Base-by-base conservation (phyloP, 2,888 invertebrate species). In the Cheilosia grossa region DNA sequence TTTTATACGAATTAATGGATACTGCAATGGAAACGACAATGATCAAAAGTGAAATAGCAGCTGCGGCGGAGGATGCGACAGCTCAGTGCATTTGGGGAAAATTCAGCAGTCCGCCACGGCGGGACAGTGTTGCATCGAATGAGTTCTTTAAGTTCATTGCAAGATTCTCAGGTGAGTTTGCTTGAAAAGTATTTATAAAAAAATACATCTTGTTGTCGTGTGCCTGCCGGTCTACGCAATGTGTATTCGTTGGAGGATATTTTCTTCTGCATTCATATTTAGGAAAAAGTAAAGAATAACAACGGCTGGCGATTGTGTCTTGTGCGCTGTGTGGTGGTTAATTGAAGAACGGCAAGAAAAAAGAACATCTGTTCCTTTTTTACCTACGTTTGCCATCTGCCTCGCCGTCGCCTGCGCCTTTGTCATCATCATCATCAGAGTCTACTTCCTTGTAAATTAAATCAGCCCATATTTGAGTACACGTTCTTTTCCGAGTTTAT, bases 371-470 rank as follows among this genome's bases (percentile, higher is more conserved):
- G 83, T 80, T 83, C 70, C 64, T 70, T 74, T 80, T 72, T 37
- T 67, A 74, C 79, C 67, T 79, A 82, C 51, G 83, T 70, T 64
- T 70, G 49, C 82, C 80, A 75, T 83, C 83, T 80, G 80, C 83
- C 56, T 77, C 17, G 21, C 9, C 10, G 49, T 5, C 27, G 27
- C 27, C 10, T 21, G 2, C 67, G 44, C 30, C 17, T 17, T 30
- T 58, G 33, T 37, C 40, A 42, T 21, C 21, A 21, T 21, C 21
- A 21, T 21, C 21, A 21, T 67, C 63, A 15, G 44, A 30, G 63
- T 24, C 51, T 69, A 83, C 79, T 83, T 74, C 72, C 67, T 67
- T 72, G 61, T 78, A 37, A 70, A 54, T 21, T 33, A 49, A 44
- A 59, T 67, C 54, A 44, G 72, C 64, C 58, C 64, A 58, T 19